Evolutionary conservation across 2,888 invertebrate genomes (phyloP).

Genomic region (Scotopteryx bipunctaria): DNA sequence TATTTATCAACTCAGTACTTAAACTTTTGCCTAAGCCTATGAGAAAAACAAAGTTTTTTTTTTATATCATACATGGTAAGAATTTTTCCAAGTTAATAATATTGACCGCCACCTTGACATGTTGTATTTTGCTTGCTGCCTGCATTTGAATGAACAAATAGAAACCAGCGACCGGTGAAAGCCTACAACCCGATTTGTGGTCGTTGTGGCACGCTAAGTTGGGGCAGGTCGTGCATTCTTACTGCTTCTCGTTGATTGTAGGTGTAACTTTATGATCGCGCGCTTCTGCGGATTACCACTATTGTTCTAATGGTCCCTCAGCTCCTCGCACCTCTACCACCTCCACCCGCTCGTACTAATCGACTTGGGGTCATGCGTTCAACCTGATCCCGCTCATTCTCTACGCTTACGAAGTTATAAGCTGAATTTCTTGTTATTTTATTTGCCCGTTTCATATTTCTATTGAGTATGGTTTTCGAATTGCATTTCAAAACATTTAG

Average conservation of each 20-base stretch:
- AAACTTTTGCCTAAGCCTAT: neutral
- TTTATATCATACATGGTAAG: neutral
- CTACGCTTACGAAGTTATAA: slow-evolving; percentile 57
- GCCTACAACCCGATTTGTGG: slow-evolving; percentile 44
- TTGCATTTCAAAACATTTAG: slow-evolving; percentile 14
- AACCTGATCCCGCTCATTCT: slow-evolving; percentile 68
- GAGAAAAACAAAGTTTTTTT: neutral
- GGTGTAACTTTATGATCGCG: slow-evolving; percentile 75
- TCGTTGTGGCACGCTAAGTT: slow-evolving; percentile 52
- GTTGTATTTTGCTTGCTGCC: slow-evolving; percentile 24
- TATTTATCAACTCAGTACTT: too few species aligned
- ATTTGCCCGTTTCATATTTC: slow-evolving; percentile 25
- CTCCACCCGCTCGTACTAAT: slow-evolving; percentile 34
- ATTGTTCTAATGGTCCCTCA: slow-evolving; percentile 74
- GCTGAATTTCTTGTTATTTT: slow-evolving; percentile 43
- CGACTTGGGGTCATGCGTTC: slow-evolving; percentile 66
- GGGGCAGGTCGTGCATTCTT: slow-evolving; percentile 67
- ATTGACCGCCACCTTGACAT: slow-evolving; percentile 18
- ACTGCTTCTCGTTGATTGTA: slow-evolving; percentile 64
- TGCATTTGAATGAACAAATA: slow-evolving; percentile 37
- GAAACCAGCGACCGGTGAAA: slow-evolving; percentile 42
- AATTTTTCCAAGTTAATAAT: neutral
- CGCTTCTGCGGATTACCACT: slow-evolving; percentile 70
- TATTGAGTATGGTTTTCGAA: slow-evolving; percentile 13
- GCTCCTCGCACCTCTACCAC: slow-evolving; percentile 62